Evolutionary conservation across 2,888 invertebrate genomes (phyloP), one percentile per base, ranked within the genome.

Genomic region (Mythimna loreyi): DNA sequence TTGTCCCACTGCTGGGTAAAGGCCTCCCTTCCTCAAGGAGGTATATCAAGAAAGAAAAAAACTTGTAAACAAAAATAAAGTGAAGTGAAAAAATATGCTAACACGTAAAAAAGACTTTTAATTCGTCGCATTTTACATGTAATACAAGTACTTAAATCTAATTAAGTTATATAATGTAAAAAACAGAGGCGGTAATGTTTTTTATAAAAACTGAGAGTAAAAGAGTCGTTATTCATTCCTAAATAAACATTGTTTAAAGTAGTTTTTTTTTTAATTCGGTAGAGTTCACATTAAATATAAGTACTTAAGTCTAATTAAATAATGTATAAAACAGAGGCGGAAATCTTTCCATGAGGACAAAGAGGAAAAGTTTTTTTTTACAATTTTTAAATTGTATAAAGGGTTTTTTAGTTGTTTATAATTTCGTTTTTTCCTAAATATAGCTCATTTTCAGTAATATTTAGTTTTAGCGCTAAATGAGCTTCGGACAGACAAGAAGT

Each of bases 21-120:
- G n/a, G n/a, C n/a, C n/a, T n/a, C n/a, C n/a, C n/a, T n/a, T n/a
- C n/a, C n/a, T n/a, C n/a, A n/a, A n/a, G n/a, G n/a, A n/a, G n/a
- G n/a, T n/a, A n/a, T n/a, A n/a, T n/a, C n/a, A 23, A 16, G n/a
- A 16, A 13, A 36, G 4, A 36, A 36, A 36, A 36, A 36, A 36
- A 36, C 0, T 0, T 36, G 13, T 0, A n/a, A n/a, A n/a, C 36
- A 47, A 50, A n/a, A 66, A 67, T 4, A 28, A 0, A 7, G 1
- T n/a, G 53, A n/a, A 5, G 36, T 69, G 45, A 40, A 55, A 53
- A 40, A 55, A 67, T 68, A 21, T 40, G 55, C 36, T 16, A 40
- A 36, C 30, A 66, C 11, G 13, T 11, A n/a, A 16, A n/a, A 67
- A 53, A 36, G 0, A 7, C 23, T 13, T 67, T 67, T 68, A 68